Base-by-base conservation (phyloP, 2,888 invertebrate species). In the Papilio elwesi region DNA sequence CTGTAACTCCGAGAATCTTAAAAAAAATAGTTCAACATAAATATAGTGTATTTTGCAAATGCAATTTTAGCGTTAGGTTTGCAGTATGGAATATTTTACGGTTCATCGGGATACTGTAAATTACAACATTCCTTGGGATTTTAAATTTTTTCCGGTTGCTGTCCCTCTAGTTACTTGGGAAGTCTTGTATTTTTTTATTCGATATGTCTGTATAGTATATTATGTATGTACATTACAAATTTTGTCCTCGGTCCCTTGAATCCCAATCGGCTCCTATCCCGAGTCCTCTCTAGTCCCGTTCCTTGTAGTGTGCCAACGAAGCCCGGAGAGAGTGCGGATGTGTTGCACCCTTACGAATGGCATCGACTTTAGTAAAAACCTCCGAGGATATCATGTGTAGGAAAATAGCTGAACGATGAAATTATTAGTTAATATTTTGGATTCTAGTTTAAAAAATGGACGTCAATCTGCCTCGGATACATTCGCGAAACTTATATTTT, bases 231-330 rank as follows among this genome's bases (percentile, higher is more conserved):
- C 78, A 80, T 78, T 76, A 74, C 75, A 74, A 77, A 79, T 80
- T 81, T 74, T 79, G 76, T 82, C 80, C 85, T 82, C 82, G 83
- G 83, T 85, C 85, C 91, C 82, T 81, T 82, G 79, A 80, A 78
- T 83, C 88, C 89, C 80, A 73, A 72, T 76, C 81, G 82, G 89
- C 87, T 90, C 91, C 90, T 87, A 81, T 85, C 90, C 90, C 82
- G 83, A 85, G 85, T 90, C 91, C 93, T 84, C 78, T 90, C 93
- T 93, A 92, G 93, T 93, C 93, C 93, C 86, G 80, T 81, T 87
- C 91, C 91, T 87, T 83, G 89, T 86, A 85, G 86, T 84, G 92
- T 92, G 93, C 92, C 93, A 90, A 89, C 92, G 91, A 90, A 88
- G 91, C 87, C 90, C 82, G 82, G 80, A 74, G 81, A 81, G 83